Percentiles rank a stretch among this genome's conserved stretches.
These are phyloP conservation scores for Amaurobius ferox DNA, from an alignment of 2,888 invertebrate genomes.

Conservation along the genomic window DNA sequence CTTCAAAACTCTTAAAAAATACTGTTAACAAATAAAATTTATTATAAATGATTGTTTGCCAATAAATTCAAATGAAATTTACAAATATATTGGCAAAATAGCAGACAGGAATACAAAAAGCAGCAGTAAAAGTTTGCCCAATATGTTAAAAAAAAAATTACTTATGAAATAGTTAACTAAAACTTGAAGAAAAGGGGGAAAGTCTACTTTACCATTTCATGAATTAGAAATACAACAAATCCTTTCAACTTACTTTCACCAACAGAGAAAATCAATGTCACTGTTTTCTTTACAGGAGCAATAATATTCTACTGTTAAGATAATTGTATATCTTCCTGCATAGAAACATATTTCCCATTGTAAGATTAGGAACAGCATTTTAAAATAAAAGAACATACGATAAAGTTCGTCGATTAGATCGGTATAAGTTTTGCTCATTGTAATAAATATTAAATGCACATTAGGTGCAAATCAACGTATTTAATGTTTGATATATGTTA, in stretches of 20 bases:
- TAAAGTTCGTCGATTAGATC: slow-evolving; percentile 45
- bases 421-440: slow-evolving; percentile 26
- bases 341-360: slow-evolving; percentile 69
- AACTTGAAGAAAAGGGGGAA: slow-evolving; percentile 36
- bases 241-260: slow-evolving; percentile 66
- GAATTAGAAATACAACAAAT: slow-evolving; percentile 52
- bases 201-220: slow-evolving; percentile 44
- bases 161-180: neutral
- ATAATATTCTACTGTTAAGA: slow-evolving; percentile 71
- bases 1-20: no score
- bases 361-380: slow-evolving; percentile 64
- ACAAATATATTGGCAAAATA: no score
- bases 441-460: neutral
- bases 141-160: no score
- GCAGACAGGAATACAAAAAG: no score
- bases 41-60: no score
- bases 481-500: no score
- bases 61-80: no score
- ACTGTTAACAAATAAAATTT: no score
- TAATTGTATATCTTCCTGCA: slow-evolving; percentile 70
- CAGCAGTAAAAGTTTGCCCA: no score
- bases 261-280: slow-evolving; percentile 68
- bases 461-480: neutral
- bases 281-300: slow-evolving; percentile 67
- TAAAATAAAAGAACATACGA: slow-evolving; percentile 61